Base-by-base conservation (phyloP, 2,113 vertebrate genomes). In the Prunella fulvescens region DNA sequence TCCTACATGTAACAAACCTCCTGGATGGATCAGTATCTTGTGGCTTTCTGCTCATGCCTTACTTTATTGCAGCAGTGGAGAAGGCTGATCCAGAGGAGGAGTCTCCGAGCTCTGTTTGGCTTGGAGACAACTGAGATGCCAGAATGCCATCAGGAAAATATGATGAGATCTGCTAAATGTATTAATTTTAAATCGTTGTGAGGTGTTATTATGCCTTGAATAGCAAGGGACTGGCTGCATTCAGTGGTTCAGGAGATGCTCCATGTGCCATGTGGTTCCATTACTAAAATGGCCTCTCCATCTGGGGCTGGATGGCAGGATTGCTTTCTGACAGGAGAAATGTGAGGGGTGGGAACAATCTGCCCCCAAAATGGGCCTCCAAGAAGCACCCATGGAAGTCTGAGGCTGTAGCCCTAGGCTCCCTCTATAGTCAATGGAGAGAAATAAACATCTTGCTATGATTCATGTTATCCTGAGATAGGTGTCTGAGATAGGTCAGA, bases 21-120 rank as follows among this genome's bases (percentile, higher is more conserved):
- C 95, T 93, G 90, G 92, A 96, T 93, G 94, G 95, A 97, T 96
- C 60, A 26, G 88, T 94, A 94, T 96, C 96, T 97, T 93, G 93
- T 96, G 95, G 96, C 96, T 96, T 96, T 97, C 92, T 96, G 90
- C 85, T 97, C 94, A 96, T 96, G 95, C 94, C 92, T 96, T 58
- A 82, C 95, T 95, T 96, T 97, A 96, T 94, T 96, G 95, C 85
- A 96, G 93, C 37, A 83, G 81, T 14, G 76, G 29, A 78, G 81
- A 92, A 86, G 93, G 66, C 86, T 90, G 79, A 90, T 95, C 60
- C 51, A 88, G 92, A 91, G 82, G 58, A 44, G 60, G 64, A 56
- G 12, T n/a, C 54, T 56, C 31, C 54, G 31, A 54, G 31, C 29
- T 54, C 53, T 0, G 1, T 92, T 88, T 97, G 94, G 93, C 94